A percentile compares a stretch with the other conserved stretches of the same genome.
Conservation (phyloP, 2,113 vertebrate genomes). For the Scortum barcoo region DNA sequence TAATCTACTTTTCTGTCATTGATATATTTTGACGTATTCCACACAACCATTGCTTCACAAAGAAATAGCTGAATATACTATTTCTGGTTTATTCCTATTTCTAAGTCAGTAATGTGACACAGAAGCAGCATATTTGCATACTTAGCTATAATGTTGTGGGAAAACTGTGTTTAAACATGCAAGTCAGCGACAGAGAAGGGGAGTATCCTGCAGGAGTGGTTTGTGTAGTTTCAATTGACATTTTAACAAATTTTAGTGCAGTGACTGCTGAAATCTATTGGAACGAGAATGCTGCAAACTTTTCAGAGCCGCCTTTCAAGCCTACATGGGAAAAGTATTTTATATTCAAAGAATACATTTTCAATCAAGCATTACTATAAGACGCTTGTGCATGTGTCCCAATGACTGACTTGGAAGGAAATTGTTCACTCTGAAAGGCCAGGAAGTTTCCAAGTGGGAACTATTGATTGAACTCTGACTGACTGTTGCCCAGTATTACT, state of each 20-base stretch:
- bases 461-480: constrained; percentile 2
- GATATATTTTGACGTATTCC: no score
- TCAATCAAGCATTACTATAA: background rate
- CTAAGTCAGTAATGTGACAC: no score
- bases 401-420: background rate
- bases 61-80: no score
- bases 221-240: background rate
- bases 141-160: background rate
- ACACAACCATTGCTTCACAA: background rate
- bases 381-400: background rate
- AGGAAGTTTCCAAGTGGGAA: background rate
- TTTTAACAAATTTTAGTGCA: background rate
- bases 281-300: background rate
- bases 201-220: background rate
- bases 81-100: no score
- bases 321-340: background rate
- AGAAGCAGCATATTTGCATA: no score
- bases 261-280: background rate
- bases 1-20: background rate
- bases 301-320: background rate
- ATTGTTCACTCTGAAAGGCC: background rate
- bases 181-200: background rate
- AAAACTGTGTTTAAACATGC: background rate
- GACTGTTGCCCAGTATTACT: background rate
- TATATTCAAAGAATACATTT: background rate